Base-by-base conservation (phyloP, 2,888 invertebrate genomes). In the Muschampia plurimacula region DNA sequence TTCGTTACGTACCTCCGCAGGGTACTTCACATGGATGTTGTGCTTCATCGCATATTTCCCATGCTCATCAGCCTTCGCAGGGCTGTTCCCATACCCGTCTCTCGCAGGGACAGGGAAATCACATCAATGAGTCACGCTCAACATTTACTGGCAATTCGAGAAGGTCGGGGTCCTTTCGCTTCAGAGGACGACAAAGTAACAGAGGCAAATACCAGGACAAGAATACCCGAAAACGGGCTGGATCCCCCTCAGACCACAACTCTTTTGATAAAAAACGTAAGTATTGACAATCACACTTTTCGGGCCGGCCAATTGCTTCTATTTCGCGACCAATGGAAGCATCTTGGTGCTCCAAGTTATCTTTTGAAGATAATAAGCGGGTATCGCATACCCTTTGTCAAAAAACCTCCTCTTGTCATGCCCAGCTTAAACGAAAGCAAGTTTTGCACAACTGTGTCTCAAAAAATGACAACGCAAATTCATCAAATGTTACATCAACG, bases 401-500 rank as follows among this genome's bases (percentile, higher is more conserved):
- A 44, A 15, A 73, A 57, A 63, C 73, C 71, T 28, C 73, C 75
- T 8, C 41, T 75, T 2, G 3, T 71, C 2, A 9, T 63, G 1
- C 75, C 75, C 63, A 66, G 22, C 22, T 22, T 1, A 28, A 55
- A 13, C 60, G 32, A 22, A 67, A 13, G n/a, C 39, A 69, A n/a
- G 10, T 12, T 15, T 22, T 49, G 49, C 8, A 66, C 57, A 15
- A 22, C 22, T 22, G 57, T 22, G 22, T 39, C 36, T 7, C 13
- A 36, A 9, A 44, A 49, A n/a, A 28, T 76, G 75, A 60, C 59
- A 0, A 3, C 28, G 5, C 15, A 67, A 3, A 73, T 75, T 7
- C 39, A 13, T 13, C 49, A 75, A 60, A 74, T 77, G 77, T 57
- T 57, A 28, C n/a, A 15, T 12, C 75, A 77, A 39, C 67, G 73